Percentiles rank a stretch among this genome's conserved stretches.
Conservation (phyloP, 2,888 invertebrate genomes). For the Hyles lineata region DNA sequence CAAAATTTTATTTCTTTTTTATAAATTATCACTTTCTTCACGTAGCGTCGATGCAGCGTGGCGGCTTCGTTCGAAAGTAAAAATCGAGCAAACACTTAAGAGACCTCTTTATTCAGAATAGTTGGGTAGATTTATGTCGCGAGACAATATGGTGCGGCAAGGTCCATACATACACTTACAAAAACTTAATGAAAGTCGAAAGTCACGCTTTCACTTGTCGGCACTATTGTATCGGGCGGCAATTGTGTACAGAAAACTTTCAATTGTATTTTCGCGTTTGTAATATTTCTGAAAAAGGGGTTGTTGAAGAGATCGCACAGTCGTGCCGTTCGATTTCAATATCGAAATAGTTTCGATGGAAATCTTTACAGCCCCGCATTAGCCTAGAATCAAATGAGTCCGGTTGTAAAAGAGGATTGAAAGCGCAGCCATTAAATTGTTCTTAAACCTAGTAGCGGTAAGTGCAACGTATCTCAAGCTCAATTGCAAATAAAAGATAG, state of each 20-base stretch:
- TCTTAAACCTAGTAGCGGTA: constrained; percentile 11
- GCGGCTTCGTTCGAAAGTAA: constrained; percentile 54
- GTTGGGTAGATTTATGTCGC: constrained; percentile 69
- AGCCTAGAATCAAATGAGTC: constrained; percentile 19
- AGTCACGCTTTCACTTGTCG: constrained; percentile 83
- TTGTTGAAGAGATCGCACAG: constrained; percentile 38
- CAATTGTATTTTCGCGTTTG: constrained; percentile 56
- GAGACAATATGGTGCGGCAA: constrained; percentile 78
- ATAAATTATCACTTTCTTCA: constrained; percentile 53
- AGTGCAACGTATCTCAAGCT: neutral
- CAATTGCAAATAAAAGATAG: constrained; percentile 2
- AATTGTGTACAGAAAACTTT: constrained; percentile 70
- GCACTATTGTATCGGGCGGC: constrained; percentile 73
- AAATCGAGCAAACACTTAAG: constrained; percentile 60
- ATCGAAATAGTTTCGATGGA: neutral
- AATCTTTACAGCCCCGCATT: neutral
- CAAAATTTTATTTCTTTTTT: neutral
- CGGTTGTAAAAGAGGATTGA: constrained; percentile 11
- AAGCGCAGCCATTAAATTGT: constrained; percentile 20
- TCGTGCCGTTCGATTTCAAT: neutral
- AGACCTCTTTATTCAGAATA: constrained; percentile 61
- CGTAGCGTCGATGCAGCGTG: constrained; percentile 44
- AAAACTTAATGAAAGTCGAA: constrained; percentile 84
- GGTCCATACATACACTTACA: constrained; percentile 75
- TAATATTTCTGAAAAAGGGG: constrained; percentile 59